Evolutionary conservation across 2,797 vertebrate genomes (phyloP).

Genomic region (Xenops minutus): DNA sequence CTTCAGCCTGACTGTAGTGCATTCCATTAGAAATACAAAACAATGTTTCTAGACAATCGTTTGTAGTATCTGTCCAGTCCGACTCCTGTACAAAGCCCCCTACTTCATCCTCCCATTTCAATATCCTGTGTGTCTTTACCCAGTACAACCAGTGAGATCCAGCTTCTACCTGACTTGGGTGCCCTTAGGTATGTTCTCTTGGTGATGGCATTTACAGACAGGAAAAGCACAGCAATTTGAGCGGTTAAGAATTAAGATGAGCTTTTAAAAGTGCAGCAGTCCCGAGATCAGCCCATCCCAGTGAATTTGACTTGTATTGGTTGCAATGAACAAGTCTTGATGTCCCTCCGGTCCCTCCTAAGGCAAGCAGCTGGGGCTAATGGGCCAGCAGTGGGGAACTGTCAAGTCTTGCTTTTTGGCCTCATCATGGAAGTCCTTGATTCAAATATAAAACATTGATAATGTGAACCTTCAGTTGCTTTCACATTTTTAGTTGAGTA

Average conservation of each 20-base stretch:
- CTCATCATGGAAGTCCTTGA: constrained; percentile 19
- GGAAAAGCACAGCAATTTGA: not conserved
- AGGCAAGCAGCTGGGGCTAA: constrained; percentile 7
- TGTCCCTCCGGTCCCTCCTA: constrained; percentile 22
- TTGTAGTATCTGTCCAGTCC: not conserved
- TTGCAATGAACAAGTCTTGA: not conserved
- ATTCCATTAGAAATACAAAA: not conserved
- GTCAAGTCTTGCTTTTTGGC: constrained; percentile 45
- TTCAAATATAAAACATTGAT: constrained; percentile 21
- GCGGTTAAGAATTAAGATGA: constrained; percentile 3
- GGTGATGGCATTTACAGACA: not conserved
- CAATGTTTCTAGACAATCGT: not conserved
- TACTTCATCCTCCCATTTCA: not conserved
- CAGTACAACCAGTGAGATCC: not conserved
- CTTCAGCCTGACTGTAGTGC: not conserved
- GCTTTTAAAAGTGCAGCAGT: not conserved
- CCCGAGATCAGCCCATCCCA: not conserved
- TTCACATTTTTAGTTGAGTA: not conserved
- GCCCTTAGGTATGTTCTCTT: not conserved
- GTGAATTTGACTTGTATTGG: not conserved
- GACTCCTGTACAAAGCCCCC: not conserved
- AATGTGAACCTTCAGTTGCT: not conserved
- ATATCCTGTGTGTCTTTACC: not conserved
- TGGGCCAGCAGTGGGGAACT: not conserved
- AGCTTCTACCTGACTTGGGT: not conserved